Percentiles rank a stretch among this genome's conserved stretches.
Conservation (phyloP, 2,797 vertebrate genomes). For the Acanthurus lineatus region DNA sequence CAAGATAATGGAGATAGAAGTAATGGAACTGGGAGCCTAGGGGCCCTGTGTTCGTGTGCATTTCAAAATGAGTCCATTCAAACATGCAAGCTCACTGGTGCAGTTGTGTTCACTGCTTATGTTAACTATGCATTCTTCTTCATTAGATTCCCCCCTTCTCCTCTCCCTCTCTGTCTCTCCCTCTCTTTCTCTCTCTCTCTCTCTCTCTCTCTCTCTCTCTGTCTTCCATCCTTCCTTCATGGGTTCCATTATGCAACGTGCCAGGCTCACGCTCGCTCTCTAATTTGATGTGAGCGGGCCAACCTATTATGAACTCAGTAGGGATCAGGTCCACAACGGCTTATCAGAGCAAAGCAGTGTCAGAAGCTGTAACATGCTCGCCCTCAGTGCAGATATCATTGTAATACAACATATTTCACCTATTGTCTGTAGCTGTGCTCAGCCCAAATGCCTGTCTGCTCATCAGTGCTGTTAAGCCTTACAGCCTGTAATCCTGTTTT, state of each 20-base stretch:
- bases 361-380: constrained; percentile 52
- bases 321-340: constrained; percentile 63
- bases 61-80: constrained; percentile 42
- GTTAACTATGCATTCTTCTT: constrained; percentile 38
- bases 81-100: constrained; percentile 35
- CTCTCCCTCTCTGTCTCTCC: not conserved
- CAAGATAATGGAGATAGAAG: constrained; percentile 58
- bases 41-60: not conserved
- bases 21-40: constrained; percentile 46
- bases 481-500: constrained; percentile 68
- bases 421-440: constrained; percentile 52
- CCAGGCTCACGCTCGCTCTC: constrained; percentile 45
- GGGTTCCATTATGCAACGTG: constrained; percentile 65
- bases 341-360: constrained; percentile 75
- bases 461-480: constrained; percentile 41
- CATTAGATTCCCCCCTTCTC: not conserved
- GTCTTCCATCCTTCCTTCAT: constrained; percentile 12
- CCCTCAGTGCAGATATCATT: constrained; percentile 58
- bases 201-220: constrained; percentile 3
- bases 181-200: not conserved
- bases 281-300: constrained; percentile 63
- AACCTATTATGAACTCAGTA: constrained; percentile 72
- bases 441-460: constrained; percentile 51
- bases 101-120: constrained; percentile 27
- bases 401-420: constrained; percentile 56